Percentiles rank a stretch among this genome's conserved stretches.
Conservation (phyloP, 2,797 vertebrate species). For the Falco naumanni region DNA sequence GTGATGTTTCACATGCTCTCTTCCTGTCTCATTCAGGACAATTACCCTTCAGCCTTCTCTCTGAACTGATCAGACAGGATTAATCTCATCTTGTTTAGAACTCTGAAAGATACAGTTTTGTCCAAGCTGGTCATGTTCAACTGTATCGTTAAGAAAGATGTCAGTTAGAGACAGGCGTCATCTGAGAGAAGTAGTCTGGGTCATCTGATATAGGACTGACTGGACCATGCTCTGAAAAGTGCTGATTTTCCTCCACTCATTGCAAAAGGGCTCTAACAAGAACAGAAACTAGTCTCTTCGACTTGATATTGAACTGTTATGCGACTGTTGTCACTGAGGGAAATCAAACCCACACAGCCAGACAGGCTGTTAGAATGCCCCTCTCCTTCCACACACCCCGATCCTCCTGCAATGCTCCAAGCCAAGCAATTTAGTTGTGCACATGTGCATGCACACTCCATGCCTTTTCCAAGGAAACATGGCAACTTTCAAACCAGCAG, state of each 20-base stretch:
- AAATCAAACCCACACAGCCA: not conserved
- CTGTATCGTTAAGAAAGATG: not conserved
- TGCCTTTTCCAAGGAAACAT: not conserved
- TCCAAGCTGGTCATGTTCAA: not conserved
- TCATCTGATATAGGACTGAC: too few species aligned
- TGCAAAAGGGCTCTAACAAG: not conserved
- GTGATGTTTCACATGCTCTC: not conserved
- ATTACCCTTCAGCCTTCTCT: not conserved
- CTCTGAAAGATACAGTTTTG: not conserved
- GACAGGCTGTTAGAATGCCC: not conserved
- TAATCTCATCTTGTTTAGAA: not conserved
- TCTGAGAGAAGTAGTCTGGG: not conserved
- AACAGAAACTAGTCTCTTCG: not conserved
- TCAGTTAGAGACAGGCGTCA: not conserved
- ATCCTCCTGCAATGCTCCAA: not conserved
- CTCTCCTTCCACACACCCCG: not conserved
- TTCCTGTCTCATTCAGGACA: not conserved
- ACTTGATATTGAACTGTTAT: not conserved
- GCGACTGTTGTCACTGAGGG: not conserved
- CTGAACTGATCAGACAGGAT: not conserved
- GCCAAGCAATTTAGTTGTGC: not conserved
- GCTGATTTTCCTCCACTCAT: not conserved
- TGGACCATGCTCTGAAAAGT: not conserved
- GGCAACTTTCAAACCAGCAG: not conserved
- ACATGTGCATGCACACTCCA: rapidly evolving